A percentile compares a stretch with the other conserved stretches of the same genome.
Evolutionary conservation across 2,888 invertebrate species (phyloP).

Genomic region (Rhopalosiphum nymphaeae): DNA sequence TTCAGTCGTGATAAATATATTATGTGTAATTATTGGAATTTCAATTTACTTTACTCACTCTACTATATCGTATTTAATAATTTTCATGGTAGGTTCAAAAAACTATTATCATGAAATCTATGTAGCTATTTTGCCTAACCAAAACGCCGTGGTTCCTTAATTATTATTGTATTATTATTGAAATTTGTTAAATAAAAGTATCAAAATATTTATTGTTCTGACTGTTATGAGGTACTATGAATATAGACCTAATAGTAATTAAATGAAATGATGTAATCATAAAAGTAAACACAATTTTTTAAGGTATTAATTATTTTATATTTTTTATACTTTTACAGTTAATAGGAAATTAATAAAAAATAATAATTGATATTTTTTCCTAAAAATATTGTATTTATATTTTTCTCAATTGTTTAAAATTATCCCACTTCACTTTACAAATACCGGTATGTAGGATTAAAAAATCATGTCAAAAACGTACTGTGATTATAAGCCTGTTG

Average conservation of each 20-base stretch:
- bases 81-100: not conserved
- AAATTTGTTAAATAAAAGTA: not conserved
- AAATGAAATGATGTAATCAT: not conserved
- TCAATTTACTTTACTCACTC: not conserved
- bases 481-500: not conserved
- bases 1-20: not conserved
- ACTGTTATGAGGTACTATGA: not conserved
- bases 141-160: not conserved
- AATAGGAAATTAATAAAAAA: not conserved
- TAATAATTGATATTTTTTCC: not conserved
- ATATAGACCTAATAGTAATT: not conserved
- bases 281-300: not conserved
- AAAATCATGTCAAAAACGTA: not conserved
- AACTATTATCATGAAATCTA: not conserved
- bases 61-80: not conserved
- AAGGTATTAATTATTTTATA: not conserved
- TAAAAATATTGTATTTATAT: not conserved
- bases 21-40: not conserved
- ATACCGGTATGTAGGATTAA: not conserved
- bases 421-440: not conserved
- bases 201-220: not conserved
- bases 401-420: not conserved
- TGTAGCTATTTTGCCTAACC: not conserved
- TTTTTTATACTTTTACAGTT: not conserved
- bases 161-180: not conserved